phyloP scores from a whole-genome alignment of 2,888 invertebrate species.

The Phasia obesa region DNA sequence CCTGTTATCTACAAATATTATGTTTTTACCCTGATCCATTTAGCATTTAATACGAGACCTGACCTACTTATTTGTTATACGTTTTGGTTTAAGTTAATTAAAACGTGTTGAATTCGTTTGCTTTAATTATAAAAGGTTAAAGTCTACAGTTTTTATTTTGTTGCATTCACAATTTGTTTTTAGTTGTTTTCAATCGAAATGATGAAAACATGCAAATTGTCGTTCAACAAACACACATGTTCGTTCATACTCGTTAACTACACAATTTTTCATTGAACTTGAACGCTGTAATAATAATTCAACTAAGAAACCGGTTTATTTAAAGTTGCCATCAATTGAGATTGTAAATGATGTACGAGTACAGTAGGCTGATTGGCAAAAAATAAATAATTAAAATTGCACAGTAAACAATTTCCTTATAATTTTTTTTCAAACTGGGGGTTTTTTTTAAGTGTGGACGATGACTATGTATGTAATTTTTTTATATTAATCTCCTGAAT shows the following conservation, averaged over 20 bases:
- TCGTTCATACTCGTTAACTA: no score
- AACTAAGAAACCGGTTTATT: constrained; percentile 34
- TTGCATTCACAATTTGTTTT: not conserved
- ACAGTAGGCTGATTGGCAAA: not conserved
- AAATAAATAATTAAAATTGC: not conserved
- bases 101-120: not conserved
- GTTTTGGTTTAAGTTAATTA: no score
- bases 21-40: no score
- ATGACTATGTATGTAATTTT: no score
- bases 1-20: no score
- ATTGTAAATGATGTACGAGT: not conserved
- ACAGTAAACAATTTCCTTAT: no score
- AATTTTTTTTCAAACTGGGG: no score
- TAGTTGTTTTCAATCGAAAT: constrained; percentile 11
- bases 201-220: constrained; percentile 6
- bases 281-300: not conserved
- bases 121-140: constrained; percentile 7
- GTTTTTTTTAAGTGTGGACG: no score
- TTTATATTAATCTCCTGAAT: no score
- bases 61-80: no score
- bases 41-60: no score
- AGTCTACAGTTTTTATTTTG: constrained; percentile 13
- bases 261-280: constrained; percentile 51
- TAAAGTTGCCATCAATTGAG: not conserved
- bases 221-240: no score